A percentile compares a stretch with the other conserved stretches of the same genome.
These are phyloP conservation scores for Gallinago media DNA, from an alignment of 2,113 vertebrate genomes.

Conservation along the genomic window DNA sequence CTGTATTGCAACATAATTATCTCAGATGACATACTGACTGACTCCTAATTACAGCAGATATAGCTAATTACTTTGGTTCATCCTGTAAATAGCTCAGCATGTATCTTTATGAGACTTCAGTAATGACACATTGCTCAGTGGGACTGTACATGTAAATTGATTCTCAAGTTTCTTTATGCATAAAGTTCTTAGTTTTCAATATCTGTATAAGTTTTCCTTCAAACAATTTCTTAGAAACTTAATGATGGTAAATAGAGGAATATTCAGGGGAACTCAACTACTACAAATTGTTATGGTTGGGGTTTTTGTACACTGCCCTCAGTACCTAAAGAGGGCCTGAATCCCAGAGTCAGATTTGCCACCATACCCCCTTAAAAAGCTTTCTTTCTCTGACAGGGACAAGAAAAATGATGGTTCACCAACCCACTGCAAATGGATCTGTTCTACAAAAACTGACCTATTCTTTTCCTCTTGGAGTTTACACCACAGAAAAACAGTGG, in stretches of 20 bases:
- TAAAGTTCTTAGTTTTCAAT: background rate
- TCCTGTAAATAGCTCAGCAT: constrained; percentile 48
- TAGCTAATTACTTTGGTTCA: constrained; percentile 41
- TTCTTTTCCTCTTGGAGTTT: background rate
- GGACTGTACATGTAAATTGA: background rate
- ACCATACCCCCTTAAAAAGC: accelerated
- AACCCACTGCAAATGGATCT: background rate
- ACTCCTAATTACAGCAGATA: constrained; percentile 56
- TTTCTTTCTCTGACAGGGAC: background rate
- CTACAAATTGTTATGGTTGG: background rate
- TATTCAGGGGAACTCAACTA: background rate
- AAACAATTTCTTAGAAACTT: background rate
- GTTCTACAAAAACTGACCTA: background rate
- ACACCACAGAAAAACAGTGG: background rate
- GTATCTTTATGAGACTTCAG: constrained; percentile 36
- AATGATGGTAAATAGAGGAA: background rate
- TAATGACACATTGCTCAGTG: constrained; percentile 27
- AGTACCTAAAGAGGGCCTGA: background rate
- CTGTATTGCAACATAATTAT: constrained; percentile 37
- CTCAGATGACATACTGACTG: constrained; percentile 39
- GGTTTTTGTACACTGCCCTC: background rate
- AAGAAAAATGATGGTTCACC: background rate
- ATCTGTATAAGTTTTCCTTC: background rate
- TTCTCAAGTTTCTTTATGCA: background rate
- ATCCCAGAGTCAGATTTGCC: background rate